Evolutionary conservation across 2,888 invertebrate genomes (phyloP), one percentile per base, ranked within the genome.

Genomic region (Bhutanitis thaidina): DNA sequence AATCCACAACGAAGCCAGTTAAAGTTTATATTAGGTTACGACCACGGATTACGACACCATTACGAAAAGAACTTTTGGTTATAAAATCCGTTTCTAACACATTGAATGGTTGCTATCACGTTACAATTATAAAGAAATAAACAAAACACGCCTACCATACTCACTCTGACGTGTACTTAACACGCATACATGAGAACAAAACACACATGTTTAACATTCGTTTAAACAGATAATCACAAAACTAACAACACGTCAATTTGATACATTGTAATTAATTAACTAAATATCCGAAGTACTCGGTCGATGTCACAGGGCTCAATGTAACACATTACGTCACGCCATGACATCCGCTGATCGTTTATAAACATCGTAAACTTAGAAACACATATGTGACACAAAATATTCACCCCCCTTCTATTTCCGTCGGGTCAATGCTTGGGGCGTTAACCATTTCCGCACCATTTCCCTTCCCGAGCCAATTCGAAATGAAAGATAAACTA

Each of bases 361-460:
- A 39, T 14, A 35, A 44, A 45, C 44, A 35, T 50, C 50, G 50
- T 50, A 35, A 50, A 50, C 34, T 39, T 37, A 8, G 13, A 25
- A 35, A 41, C 50, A 50, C 37, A 48, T 47, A 52, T 40, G 14
- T 29, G 7, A 45, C 50, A 39, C 52, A 50, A 35, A 25, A 50
- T 49, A 52, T 49, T 52, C 48, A 43, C 51, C 45, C 57, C 52
- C 77, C 77, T 72, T 80, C 72, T 67, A 84, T 81, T 80, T 84
- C 84, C 81, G 79, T 66, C 68, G 62, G 76, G 75, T 75, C 80
- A 73, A 67, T 70, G 74, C 80, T 67, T 68, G 65, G 80, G 86
- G 85, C 85, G 85, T 83, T 69, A 70, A 77, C 78, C 70, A 83
- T 83, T 86, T 86, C 80, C 80, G 71, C 59, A 57, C 63, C 71